Conservation (phyloP, 2,888 invertebrate genomes). For the Brachylomia viminalis region DNA sequence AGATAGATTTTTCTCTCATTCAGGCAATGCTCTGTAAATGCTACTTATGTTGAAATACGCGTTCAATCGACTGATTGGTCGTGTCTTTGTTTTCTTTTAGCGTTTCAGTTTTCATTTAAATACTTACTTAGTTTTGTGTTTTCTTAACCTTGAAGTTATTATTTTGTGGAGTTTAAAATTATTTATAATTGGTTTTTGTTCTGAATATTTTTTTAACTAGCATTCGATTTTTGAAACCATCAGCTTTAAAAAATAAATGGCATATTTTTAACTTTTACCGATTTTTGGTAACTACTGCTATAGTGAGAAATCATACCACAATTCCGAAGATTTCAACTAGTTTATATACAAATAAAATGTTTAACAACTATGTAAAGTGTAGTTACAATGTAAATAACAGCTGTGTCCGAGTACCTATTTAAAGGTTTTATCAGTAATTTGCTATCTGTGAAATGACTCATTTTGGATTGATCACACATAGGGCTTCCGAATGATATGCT, state of each 20-base stretch:
- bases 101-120: slow-evolving; percentile 20
- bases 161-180: neutral
- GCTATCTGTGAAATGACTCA: slow-evolving; percentile 24
- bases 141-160: neutral
- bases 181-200: neutral
- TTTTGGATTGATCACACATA: slow-evolving; percentile 26
- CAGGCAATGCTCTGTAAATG: slow-evolving; percentile 82
- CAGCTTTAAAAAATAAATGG: neutral
- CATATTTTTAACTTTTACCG: neutral
- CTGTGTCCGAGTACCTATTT: slow-evolving; percentile 6
- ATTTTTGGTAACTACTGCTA: neutral
- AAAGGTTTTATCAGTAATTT: slow-evolving; percentile 17
- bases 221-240: neutral
- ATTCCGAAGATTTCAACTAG: neutral
- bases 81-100: slow-evolving; percentile 45
- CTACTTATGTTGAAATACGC: slow-evolving; percentile 73
- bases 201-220: neutral
- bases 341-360: neutral
- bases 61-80: slow-evolving; percentile 68
- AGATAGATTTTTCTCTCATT: slow-evolving; percentile 70
- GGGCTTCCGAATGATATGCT: slow-evolving; percentile 21
- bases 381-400: slow-evolving; percentile 8
- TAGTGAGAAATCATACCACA: neutral
- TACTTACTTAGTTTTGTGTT: neutral
- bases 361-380: neutral